phyloP scores from a whole-genome alignment of 23 tunicate genomes.

The Phallusia fumigata region DNA sequence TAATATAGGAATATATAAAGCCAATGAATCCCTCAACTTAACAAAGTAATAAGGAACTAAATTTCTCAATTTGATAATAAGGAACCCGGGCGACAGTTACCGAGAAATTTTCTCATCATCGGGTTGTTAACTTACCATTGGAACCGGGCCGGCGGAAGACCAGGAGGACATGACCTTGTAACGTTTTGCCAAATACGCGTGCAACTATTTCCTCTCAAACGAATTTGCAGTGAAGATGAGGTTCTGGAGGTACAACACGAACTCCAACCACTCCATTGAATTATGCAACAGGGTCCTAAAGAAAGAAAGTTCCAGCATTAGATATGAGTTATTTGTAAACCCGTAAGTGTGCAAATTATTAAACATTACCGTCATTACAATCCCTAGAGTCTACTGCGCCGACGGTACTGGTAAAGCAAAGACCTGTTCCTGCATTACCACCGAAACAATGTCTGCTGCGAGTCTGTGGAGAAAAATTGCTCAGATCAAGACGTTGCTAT shows the following conservation, averaged over 20 bases:
- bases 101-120: neutral
- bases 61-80: neutral
- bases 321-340: neutral
- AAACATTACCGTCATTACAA: slow-evolving; percentile 45
- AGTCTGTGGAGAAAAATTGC: slow-evolving; percentile 19
- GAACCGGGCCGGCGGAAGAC: neutral
- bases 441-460: slow-evolving; percentile 62
- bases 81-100: no score
- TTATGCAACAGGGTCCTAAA: slow-evolving; percentile 62
- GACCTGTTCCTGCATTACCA: slow-evolving; percentile 60
- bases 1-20: neutral
- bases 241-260: no score
- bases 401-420: slow-evolving; percentile 41
- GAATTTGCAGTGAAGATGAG: no score
- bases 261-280: slow-evolving; percentile 94
- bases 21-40: neutral
- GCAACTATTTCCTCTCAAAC: slow-evolving; percentile 63
- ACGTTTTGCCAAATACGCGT: slow-evolving; percentile 43
- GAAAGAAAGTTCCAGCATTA: neutral
- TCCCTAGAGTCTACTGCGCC: slow-evolving; percentile 6
- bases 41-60: neutral
- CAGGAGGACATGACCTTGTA: slow-evolving; percentile 62
- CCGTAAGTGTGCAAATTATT: neutral
- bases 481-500: no score
- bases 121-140: slow-evolving; percentile 12